Percentiles rank a stretch among this genome's conserved stretches.
phyloP scores from a whole-genome alignment of 2,797 vertebrate genomes.

The Acanthiza pusilla region DNA sequence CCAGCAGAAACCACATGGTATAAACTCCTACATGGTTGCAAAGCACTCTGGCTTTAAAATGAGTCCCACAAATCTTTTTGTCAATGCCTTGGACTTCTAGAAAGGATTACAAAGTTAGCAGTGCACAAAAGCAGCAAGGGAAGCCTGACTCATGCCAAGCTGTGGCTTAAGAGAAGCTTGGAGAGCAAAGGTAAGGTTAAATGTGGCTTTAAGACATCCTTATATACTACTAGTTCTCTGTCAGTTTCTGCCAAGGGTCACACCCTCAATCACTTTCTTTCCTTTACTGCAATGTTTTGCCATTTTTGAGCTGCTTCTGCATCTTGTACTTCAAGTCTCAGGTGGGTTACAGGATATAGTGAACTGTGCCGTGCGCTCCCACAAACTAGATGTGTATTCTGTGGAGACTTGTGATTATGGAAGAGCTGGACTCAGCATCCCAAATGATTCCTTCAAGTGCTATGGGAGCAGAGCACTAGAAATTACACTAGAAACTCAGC shows the following conservation, averaged over 20 bases:
- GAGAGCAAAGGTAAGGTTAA: background rate
- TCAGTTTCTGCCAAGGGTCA: background rate
- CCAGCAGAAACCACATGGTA: background rate
- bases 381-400: background rate
- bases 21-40: background rate
- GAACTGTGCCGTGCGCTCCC: background rate
- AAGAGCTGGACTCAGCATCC: background rate
- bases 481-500: slow-evolving; percentile 6
- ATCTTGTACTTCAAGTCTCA: background rate
- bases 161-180: background rate
- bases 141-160: background rate
- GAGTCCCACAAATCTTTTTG: background rate
- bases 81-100: background rate
- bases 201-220: background rate
- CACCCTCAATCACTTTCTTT: background rate
- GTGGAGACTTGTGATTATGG: background rate
- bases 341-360: background rate
- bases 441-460: background rate
- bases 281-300: background rate
- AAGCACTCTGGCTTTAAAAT: background rate
- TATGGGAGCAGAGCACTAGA: background rate
- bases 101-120: background rate
- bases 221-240: background rate
- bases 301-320: background rate
- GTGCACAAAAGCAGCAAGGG: background rate